These are phyloP conservation scores for Cataglyphis hispanica DNA, from an alignment of 1,140 invertebrate genomes.

Conservation along the genomic window DNA sequence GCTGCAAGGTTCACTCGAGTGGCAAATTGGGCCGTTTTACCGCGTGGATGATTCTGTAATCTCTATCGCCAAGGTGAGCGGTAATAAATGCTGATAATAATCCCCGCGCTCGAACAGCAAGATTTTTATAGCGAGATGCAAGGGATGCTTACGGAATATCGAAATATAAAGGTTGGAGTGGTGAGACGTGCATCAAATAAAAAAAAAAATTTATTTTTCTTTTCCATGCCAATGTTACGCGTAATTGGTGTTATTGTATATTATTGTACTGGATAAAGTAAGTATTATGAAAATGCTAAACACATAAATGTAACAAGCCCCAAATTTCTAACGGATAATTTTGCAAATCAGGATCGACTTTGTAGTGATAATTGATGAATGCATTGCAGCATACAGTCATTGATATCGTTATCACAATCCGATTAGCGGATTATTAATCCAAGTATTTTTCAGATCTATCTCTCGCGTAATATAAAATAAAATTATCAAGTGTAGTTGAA, in stretches of 20 bases:
- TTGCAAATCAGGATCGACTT: constrained; percentile 27
- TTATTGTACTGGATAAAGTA: not conserved
- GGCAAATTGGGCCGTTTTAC: constrained; percentile 70
- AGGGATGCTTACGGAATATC: constrained; percentile 16
- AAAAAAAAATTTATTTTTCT: constrained; percentile 2
- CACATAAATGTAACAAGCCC: not conserved
- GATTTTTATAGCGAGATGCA: constrained; percentile 48
- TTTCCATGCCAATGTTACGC: not conserved
- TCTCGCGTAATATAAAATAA: constrained; percentile 53
- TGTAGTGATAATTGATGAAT: constrained; percentile 39
- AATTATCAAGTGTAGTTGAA: constrained; percentile 48
- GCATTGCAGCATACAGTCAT: constrained; percentile 31
- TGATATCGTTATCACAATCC: constrained; percentile 61
- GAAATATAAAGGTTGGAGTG: constrained; percentile 12
- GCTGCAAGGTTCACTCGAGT: constrained; percentile 46
- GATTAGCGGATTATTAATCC: constrained; percentile 59
- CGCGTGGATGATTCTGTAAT: constrained; percentile 69
- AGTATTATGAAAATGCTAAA: not conserved
- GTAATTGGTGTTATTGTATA: not conserved
- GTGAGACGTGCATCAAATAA: constrained; percentile 4
- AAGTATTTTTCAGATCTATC: constrained; percentile 57
- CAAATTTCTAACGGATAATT: constrained; percentile 16
- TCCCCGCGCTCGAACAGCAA: constrained; percentile 40
- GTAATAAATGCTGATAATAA: constrained; percentile 70
- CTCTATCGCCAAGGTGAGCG: constrained; percentile 56